Percentiles rank a stretch among this genome's conserved stretches.
Evolutionary conservation across 2,888 invertebrate species (phyloP).

Genomic region (Xanthorhoe spadicearia): DNA sequence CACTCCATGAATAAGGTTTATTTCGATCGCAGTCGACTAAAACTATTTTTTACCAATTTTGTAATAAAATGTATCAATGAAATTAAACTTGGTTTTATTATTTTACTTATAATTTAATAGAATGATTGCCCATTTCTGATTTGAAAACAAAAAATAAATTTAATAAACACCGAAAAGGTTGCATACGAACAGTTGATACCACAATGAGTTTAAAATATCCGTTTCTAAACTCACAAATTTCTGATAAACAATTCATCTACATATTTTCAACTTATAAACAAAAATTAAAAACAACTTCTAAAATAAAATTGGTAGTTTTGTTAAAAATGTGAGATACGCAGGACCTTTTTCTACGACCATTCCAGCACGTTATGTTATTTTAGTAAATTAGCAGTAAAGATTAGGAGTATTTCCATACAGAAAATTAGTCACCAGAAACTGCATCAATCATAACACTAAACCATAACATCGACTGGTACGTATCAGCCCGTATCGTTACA

Average conservation of each 20-base stretch:
- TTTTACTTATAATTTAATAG: neutral
- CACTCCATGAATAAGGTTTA: constrained; percentile 66
- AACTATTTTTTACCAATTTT: constrained; percentile 65
- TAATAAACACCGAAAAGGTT: too few species aligned
- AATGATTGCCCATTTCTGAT: neutral
- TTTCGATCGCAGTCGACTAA: constrained; percentile 82
- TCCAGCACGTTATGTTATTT: too few species aligned
- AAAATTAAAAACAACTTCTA: too few species aligned
- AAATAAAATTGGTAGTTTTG: too few species aligned
- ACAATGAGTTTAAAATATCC: too few species aligned
- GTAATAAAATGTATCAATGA: constrained; percentile 71
- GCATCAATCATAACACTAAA: constrained; percentile 3
- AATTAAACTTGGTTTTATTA: constrained; percentile 28
- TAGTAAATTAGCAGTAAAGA: neutral
- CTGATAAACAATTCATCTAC: too few species aligned
- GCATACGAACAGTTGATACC: too few species aligned
- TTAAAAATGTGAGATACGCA: too few species aligned
- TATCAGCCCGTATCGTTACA: constrained; percentile 17
- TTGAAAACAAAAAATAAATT: neutral
- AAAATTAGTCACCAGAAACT: neutral
- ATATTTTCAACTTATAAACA: too few species aligned
- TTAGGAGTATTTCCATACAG: neutral
- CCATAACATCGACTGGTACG: constrained; percentile 14
- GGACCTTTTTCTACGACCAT: too few species aligned
- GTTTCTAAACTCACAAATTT: too few species aligned